Conservation (phyloP, 2,797 vertebrate genomes). For the Scarus forsteni region DNA sequence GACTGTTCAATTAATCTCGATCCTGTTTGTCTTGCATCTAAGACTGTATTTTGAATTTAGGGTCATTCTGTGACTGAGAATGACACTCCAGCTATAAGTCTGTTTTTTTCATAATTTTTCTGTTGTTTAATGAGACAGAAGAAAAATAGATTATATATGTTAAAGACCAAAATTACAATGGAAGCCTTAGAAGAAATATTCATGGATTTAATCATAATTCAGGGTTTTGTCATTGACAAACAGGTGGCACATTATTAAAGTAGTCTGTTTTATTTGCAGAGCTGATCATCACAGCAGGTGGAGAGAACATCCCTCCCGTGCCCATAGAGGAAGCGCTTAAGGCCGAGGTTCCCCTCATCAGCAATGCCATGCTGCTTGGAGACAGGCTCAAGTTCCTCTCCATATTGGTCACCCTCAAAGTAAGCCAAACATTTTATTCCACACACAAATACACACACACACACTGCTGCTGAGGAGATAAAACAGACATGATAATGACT, state of each 20-base stretch:
- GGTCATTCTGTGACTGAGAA: too few relatives aligned
- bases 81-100: too few relatives aligned
- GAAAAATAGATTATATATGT: neutral
- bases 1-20: too few relatives aligned
- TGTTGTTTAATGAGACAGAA: too few relatives aligned
- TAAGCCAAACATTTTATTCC: constrained; percentile 46
- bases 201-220: too few relatives aligned
- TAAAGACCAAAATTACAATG: neutral
- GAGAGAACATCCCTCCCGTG: constrained; percentile 86
- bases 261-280: constrained; percentile 67
- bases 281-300: constrained; percentile 87
- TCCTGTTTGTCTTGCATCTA: too few relatives aligned
- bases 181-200: neutral
- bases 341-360: constrained; percentile 80
- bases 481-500: neutral
- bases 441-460: neutral
- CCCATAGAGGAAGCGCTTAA: constrained; percentile 85
- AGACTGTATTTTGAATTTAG: too few relatives aligned
- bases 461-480: neutral
- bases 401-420: constrained; percentile 87
- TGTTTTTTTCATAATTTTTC: too few relatives aligned
- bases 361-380: constrained; percentile 86
- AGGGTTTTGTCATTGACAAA: neutral
- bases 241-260: neutral
- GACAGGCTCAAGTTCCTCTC: constrained; percentile 88